These are phyloP conservation scores for Callosobruchus maculatus DNA, from an alignment of 2,888 invertebrate species.

Conservation along the genomic window DNA sequence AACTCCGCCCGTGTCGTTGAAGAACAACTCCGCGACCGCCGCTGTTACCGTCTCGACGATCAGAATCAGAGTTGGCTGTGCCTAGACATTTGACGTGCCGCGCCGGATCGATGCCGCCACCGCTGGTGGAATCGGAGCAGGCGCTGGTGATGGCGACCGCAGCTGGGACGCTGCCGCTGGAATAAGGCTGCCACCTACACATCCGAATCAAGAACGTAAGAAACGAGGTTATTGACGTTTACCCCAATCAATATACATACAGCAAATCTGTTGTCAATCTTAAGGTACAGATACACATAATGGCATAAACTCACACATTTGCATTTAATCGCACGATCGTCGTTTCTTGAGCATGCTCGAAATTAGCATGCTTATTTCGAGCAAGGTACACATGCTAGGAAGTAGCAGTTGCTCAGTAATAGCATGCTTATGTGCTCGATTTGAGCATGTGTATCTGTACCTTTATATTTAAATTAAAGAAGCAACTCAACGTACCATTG, in stretches of 20 bases:
- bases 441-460: too few species aligned
- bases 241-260: not conserved
- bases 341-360: too few species aligned
- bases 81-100: not conserved
- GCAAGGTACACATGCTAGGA: too few species aligned
- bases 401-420: too few species aligned
- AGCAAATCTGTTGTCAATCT: too few species aligned
- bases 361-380: too few species aligned
- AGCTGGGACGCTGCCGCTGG: not conserved
- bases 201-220: not conserved
- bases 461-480: too few species aligned
- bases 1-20: not conserved
- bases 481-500: too few species aligned
- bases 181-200: not conserved
- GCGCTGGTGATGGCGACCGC: not conserved
- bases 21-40: not conserved
- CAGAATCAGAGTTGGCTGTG: not conserved
- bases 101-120: not conserved
- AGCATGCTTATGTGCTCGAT: too few species aligned
- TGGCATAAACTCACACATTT: too few species aligned
- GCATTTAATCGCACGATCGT: too few species aligned
- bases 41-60: not conserved
- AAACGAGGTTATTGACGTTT: not conserved
- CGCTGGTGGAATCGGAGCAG: not conserved
- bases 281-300: too few species aligned